Percentiles rank a stretch among this genome's conserved stretches.
Evolutionary conservation across 1,140 invertebrate genomes (phyloP).

Genomic region (Drosophila pseudoobscura): DNA sequence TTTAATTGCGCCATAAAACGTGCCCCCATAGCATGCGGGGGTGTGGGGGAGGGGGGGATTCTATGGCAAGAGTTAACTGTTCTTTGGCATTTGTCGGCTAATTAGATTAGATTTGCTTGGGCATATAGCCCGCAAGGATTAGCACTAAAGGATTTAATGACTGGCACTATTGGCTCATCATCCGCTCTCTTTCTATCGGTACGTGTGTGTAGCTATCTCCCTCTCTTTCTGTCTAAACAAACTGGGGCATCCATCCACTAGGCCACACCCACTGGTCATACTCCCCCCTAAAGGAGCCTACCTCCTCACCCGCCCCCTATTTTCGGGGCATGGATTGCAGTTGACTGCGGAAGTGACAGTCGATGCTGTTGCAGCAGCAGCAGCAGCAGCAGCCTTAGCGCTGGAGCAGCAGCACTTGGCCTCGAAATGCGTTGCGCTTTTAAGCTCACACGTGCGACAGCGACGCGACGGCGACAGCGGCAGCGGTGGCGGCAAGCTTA

Average conservation of each 20-base stretch:
- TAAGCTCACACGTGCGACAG: slow-evolving; percentile 73
- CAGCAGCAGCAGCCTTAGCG: slow-evolving; percentile 39
- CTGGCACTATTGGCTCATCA: neutral
- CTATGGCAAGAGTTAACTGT: slow-evolving; percentile 23
- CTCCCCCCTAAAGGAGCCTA: slow-evolving; percentile 1
- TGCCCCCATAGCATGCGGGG: neutral
- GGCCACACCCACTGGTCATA: slow-evolving; percentile 55
- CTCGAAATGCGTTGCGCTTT: slow-evolving; percentile 78
- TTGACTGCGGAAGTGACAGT: slow-evolving; percentile 63
- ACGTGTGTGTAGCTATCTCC: slow-evolving; percentile 8
- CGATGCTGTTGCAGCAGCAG: slow-evolving; percentile 13
- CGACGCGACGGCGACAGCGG: no score
- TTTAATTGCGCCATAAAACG: slow-evolving; percentile 76
- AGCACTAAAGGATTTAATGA: slow-evolving; percentile 49
- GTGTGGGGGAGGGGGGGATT: slow-evolving; percentile 28
- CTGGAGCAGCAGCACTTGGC: slow-evolving; percentile 57
- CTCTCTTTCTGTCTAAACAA: slow-evolving; percentile 32
- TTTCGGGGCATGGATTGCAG: slow-evolving; percentile 26
- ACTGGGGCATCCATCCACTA: slow-evolving; percentile 37
- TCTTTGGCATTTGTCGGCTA: slow-evolving; percentile 67
- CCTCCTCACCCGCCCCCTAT: neutral
- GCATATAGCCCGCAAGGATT: slow-evolving; percentile 29
- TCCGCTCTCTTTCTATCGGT: neutral
- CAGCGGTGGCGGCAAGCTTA: slow-evolving; percentile 34
- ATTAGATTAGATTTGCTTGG: slow-evolving; percentile 73